Evolutionary conservation across 2,797 vertebrate species (phyloP).

Genomic region (Lates japonicus): DNA sequence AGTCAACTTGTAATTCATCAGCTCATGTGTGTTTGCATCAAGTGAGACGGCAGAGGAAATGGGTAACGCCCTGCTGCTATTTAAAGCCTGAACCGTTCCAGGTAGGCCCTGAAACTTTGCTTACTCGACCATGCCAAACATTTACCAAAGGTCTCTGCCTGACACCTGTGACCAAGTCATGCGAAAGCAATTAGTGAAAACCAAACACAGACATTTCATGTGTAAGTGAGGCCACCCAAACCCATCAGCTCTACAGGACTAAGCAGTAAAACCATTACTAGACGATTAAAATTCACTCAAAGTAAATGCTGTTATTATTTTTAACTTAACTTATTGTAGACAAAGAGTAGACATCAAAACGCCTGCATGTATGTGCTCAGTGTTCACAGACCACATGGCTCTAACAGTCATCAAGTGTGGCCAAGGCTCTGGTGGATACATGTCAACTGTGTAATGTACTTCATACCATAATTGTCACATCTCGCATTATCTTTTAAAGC

Average conservation of each 20-base stretch:
- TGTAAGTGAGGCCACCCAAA: slow-evolving; percentile 67
- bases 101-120: slow-evolving; percentile 78
- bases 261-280: slow-evolving; percentile 72
- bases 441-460: slow-evolving; percentile 27
- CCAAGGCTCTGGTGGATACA: slow-evolving; percentile 22
- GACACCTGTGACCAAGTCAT: slow-evolving; percentile 81
- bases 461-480: slow-evolving; percentile 33
- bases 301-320: slow-evolving; percentile 38
- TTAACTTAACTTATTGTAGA: slow-evolving; percentile 31
- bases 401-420: slow-evolving; percentile 12
- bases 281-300: slow-evolving; percentile 69
- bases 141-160: slow-evolving; percentile 81
- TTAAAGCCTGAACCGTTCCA: slow-evolving; percentile 83
- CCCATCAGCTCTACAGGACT: slow-evolving; percentile 51
- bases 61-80: slow-evolving; percentile 78
- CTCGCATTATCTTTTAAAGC: slow-evolving; percentile 30
- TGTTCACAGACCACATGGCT: slow-evolving; percentile 40
- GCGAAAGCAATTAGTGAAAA: slow-evolving; percentile 76
- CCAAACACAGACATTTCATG: slow-evolving; percentile 70
- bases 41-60: slow-evolving; percentile 71
- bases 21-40: slow-evolving; percentile 79
- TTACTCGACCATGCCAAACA: slow-evolving; percentile 74
- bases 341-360: slow-evolving; percentile 24
- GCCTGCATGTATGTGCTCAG: slow-evolving; percentile 25
- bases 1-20: slow-evolving; percentile 86